phyloP scores from a whole-genome alignment of 2,797 vertebrate species.

The Betta splendens region DNA sequence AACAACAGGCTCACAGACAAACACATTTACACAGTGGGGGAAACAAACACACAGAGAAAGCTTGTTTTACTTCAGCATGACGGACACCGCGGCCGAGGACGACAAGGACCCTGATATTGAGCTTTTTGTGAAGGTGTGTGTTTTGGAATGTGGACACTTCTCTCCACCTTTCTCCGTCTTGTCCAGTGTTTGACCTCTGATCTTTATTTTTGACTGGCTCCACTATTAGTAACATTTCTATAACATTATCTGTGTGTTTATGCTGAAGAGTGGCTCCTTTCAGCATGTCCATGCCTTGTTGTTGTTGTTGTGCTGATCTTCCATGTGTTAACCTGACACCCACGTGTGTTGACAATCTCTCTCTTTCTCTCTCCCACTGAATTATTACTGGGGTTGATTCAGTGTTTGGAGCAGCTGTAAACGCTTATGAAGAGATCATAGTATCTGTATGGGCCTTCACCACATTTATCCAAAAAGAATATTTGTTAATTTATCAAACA shows the following conservation, averaged over 20 bases:
- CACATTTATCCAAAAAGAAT: too few relatives aligned
- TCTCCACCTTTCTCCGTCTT: not conserved
- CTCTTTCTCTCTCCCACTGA: slow-evolving; percentile 60
- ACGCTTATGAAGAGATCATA: slow-evolving; percentile 15
- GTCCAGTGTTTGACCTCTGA: not conserved
- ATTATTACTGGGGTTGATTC: slow-evolving; percentile 66
- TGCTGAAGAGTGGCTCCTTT: slow-evolving; percentile 34
- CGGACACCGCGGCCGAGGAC: slow-evolving; percentile 83
- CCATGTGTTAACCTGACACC: slow-evolving; percentile 74
- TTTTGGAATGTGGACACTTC: slow-evolving; percentile 3
- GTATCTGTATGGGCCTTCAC: not conserved
- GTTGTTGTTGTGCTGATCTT: slow-evolving; percentile 75
- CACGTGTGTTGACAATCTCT: slow-evolving; percentile 70
- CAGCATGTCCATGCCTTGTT: slow-evolving; percentile 59
- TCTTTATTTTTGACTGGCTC: not conserved
- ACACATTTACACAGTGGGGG: slow-evolving; percentile 24
- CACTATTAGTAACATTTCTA: not conserved
- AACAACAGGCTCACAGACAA: slow-evolving; percentile 1
- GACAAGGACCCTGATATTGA: slow-evolving; percentile 97
- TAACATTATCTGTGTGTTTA: not conserved
- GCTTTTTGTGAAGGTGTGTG: slow-evolving; percentile 92
- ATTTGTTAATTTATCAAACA: too few relatives aligned
- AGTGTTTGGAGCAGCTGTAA: slow-evolving; percentile 36
- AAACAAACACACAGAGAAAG: slow-evolving; percentile 26
- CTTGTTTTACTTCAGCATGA: slow-evolving; percentile 77